Base-by-base conservation (phyloP, 2,888 invertebrate species). In the Acanthosepion lycidas region DNA sequence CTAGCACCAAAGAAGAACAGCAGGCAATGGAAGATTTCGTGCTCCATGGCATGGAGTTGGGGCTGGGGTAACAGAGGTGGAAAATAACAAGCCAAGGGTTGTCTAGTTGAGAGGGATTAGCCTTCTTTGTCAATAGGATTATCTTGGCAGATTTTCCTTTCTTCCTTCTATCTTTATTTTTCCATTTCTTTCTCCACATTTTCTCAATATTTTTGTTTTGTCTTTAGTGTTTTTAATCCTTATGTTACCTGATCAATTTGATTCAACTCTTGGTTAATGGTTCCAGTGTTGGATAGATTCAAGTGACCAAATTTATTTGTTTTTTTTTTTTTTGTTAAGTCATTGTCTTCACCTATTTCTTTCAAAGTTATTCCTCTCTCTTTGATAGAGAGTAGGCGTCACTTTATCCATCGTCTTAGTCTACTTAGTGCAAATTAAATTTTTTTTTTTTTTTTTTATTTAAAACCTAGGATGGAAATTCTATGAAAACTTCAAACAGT, bases 1-100 rank as follows among this genome's bases (percentile, higher is more conserved):
- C 78, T 78, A 33, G 15, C 78, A 78, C 78, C n/a, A 78, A 59
- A 59, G n/a, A 78, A 78, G 78, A 33, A 33, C n/a, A 78, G n/a
- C 78, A 78, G n/a, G n/a, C n/a, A 78, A 59, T 59, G 59, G 59
- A 59, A 33, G 78, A n/a, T n/a, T 78, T 78, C 78, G 15, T n/a
- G n/a, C 15, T n/a, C 12, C 23, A 23, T 6, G n/a, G 15, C 12
- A 78, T n/a, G n/a, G n/a, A 78, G 78, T n/a, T 1, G n/a, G 8
- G 78, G n/a, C 6, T 12, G 78, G 9, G 18, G n/a, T 33, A 78
- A 33, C n/a, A 78, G n/a, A 78, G n/a, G n/a, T 78, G n/a, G n/a
- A 78, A 78, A 78, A n/a, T 78, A 78, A 78, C 78, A 78, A 78
- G 78, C n/a, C 78, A 78, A 78, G n/a, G 78, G 78, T 78, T 78